Evolutionary conservation across 2,797 vertebrate species (phyloP).

Genomic region (Xyrichtys novacula): DNA sequence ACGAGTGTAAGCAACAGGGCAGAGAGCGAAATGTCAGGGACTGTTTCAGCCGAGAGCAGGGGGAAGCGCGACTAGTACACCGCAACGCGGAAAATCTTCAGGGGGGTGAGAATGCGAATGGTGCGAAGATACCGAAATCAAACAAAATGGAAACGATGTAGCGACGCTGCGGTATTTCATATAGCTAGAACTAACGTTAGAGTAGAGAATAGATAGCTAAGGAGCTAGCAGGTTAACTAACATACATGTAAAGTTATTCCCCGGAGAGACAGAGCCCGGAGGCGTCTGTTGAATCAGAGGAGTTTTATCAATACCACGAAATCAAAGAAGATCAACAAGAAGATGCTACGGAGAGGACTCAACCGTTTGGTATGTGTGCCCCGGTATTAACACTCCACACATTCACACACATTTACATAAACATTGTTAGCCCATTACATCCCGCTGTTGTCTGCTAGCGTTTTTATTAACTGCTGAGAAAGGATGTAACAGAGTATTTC

Average conservation of each 20-base stretch:
- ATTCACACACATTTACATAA: slow-evolving; percentile 13
- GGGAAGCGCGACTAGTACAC: slow-evolving; percentile 69
- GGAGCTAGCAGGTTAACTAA: slow-evolving; percentile 74
- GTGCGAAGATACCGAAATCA: slow-evolving; percentile 76
- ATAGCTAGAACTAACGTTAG: slow-evolving; percentile 78
- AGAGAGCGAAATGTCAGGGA: slow-evolving; percentile 77
- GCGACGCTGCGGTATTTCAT: slow-evolving; percentile 78
- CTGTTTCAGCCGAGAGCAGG: slow-evolving; percentile 52
- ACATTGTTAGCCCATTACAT: slow-evolving; percentile 56
- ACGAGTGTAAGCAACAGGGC: slow-evolving; percentile 85
- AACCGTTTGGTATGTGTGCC: slow-evolving; percentile 82
- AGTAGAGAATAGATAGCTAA: slow-evolving; percentile 81
- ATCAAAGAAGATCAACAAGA: slow-evolving; percentile 64
- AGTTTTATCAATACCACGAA: slow-evolving; percentile 60
- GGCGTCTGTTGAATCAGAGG: slow-evolving; percentile 61
- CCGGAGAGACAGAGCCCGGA: slow-evolving; percentile 66
- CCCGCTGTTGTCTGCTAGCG: slow-evolving; percentile 54
- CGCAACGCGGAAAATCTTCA: slow-evolving; percentile 80
- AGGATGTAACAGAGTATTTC: not conserved
- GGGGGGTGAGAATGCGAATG: slow-evolving; percentile 83
- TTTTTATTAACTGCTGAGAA: slow-evolving; percentile 15
- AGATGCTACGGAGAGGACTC: slow-evolving; percentile 85
- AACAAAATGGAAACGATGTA: slow-evolving; percentile 84
- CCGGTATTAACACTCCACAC: slow-evolving; percentile 28
- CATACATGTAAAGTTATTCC: slow-evolving; percentile 84